Evolutionary conservation across 2,797 vertebrate genomes (phyloP).

Genomic region (Microcaecilia unicolor): DNA sequence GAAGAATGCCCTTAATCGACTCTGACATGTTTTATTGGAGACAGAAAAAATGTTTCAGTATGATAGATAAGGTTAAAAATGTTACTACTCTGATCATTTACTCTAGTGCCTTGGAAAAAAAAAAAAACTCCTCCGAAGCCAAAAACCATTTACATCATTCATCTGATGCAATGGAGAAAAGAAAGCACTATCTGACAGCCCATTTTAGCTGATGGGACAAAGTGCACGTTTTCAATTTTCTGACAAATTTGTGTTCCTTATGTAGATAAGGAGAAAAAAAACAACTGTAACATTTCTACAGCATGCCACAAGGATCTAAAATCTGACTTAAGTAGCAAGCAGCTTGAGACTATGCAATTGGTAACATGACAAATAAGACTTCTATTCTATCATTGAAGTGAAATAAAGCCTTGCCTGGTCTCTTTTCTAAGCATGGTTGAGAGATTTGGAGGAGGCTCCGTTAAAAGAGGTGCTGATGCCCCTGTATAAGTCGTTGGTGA

Average conservation of each 20-base stretch:
- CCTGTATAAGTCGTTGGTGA: no score
- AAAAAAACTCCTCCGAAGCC: conserved; percentile 48
- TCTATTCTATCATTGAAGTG: no score
- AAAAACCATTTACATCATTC: conserved; percentile 60
- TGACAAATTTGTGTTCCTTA: conserved; percentile 59
- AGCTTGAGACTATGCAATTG: conserved; percentile 15
- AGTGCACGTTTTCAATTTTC: conserved; percentile 54
- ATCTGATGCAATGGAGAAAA: conserved; percentile 36
- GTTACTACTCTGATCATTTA: conserved; percentile 70
- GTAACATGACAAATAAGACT: no score
- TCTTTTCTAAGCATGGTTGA: no score
- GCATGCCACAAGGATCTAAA: conserved; percentile 22
- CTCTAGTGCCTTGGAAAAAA: conserved; percentile 48
- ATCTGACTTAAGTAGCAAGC: conserved; percentile 20
- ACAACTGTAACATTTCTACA: conserved; percentile 31
- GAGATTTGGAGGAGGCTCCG: conserved; percentile 15
- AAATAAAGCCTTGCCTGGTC: no score
- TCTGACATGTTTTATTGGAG: conserved; percentile 70
- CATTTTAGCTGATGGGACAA: conserved; percentile 54
- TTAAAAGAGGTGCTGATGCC: no score
- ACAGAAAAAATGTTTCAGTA: conserved; percentile 66
- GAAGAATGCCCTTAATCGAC: conserved; percentile 68
- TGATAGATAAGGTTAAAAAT: conserved; percentile 82
- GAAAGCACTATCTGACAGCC: conserved; percentile 50
- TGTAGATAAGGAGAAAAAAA: conserved; percentile 51